Conservation (phyloP, 1,140 invertebrate species). For the Sinella curviseta region DNA sequence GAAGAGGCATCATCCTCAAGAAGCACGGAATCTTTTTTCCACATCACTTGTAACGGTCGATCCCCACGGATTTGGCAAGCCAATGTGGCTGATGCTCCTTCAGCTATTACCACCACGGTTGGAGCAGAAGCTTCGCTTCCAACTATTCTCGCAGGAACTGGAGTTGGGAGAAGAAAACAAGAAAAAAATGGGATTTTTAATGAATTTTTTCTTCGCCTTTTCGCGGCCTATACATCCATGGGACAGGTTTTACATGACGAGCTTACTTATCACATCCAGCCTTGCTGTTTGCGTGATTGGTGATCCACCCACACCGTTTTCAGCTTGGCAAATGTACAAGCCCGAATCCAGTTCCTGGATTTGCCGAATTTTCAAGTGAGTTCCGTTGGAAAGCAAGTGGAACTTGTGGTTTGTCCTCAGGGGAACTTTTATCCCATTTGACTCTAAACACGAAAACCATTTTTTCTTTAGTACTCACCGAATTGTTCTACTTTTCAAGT, state of each 20-base stretch:
- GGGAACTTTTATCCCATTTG: constrained; percentile 31
- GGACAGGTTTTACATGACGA: too few relatives aligned
- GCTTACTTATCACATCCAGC: constrained; percentile 42
- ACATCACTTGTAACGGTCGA: constrained; percentile 39
- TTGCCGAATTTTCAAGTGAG: constrained; percentile 27
- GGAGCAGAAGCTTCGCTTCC: constrained; percentile 38
- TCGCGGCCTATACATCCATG: background rate
- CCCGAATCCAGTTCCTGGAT: constrained; percentile 32
- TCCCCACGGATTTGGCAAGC: constrained; percentile 43
- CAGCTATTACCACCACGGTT: constrained; percentile 42
- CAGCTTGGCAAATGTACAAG: constrained; percentile 60
- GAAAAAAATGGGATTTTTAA: constrained; percentile 3
- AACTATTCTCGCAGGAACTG: constrained; percentile 40
- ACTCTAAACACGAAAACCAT: too few relatives aligned
- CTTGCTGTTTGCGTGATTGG: constrained; percentile 38
- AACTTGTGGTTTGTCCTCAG: constrained; percentile 36
- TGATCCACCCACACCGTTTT: constrained; percentile 57
- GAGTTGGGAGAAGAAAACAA: constrained; percentile 25
- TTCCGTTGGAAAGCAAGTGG: constrained; percentile 34
- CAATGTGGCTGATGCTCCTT: constrained; percentile 40
- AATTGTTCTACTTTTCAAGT: too few relatives aligned
- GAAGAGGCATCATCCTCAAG: constrained; percentile 32
- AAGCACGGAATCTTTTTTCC: constrained; percentile 38
- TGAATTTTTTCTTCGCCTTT: background rate
- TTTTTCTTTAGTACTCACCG: too few relatives aligned